Conservation (phyloP, 2,888 invertebrate genomes). For the Lysandra bellargus region DNA sequence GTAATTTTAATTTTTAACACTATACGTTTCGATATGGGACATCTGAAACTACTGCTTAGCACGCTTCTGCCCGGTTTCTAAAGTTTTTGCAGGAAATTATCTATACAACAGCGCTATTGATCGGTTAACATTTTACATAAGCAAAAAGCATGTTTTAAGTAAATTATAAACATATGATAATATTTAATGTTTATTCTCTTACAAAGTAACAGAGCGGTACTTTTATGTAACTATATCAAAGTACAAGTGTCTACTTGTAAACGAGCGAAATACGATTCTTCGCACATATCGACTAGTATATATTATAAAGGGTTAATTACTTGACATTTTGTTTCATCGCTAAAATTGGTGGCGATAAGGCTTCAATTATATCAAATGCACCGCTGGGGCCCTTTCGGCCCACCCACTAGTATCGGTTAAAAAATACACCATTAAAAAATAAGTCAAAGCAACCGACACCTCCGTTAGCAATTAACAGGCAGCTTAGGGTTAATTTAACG, state of each 20-base stretch:
- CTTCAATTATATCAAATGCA: neutral
- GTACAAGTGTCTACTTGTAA: neutral
- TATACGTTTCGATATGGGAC: neutral
- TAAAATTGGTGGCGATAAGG: slow-evolving; percentile 5
- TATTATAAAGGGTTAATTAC: neutral
- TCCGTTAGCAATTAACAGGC: neutral
- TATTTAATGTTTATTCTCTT: neutral
- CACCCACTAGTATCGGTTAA: neutral
- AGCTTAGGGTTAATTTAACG: slow-evolving; percentile 25
- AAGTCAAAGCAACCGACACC: slow-evolving; percentile 20
- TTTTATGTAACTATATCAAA: neutral
- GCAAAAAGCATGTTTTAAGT: neutral
- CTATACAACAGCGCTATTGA: neutral
- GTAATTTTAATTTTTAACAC: neutral
- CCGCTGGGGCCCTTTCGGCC: neutral
- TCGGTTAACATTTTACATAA: neutral
- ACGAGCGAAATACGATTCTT: neutral
- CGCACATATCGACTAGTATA: neutral
- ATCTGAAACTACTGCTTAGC: too few relatives aligned
- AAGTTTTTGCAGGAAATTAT: neutral
- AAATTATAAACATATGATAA: neutral
- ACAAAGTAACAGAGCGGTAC: neutral
- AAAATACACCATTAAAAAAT: neutral
- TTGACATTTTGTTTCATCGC: slow-evolving; percentile 4
- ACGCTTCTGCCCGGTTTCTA: too few relatives aligned